Evolutionary conservation across 2,888 invertebrate species (phyloP), one percentile per base, ranked within the genome.

Genomic region (Xestia ashworthii): DNA sequence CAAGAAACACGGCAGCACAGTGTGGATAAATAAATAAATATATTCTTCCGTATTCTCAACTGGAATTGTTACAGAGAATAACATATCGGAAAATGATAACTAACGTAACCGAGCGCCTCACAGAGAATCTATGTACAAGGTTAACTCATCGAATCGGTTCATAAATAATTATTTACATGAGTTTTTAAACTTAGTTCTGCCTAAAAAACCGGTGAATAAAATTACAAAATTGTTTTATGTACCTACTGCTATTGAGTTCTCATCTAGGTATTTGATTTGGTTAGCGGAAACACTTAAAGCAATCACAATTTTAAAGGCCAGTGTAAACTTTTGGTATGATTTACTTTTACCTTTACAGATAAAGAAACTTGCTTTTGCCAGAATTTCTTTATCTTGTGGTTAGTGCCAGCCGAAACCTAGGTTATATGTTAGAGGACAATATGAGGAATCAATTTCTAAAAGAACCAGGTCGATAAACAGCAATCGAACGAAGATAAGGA

Each of bases 41-140:
- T 32, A 38, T 71, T 46, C 32, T 32, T 48, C 38, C 16, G 16
- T 38, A n/a, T 12, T 71, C 46, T 48, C 22, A 38, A 25, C 19
- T 14, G 14, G 25, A 22, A 71, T 32, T 46, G 32, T 12, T n/a
- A 32, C 22, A 71, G 22, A 69, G 11, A 16, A 12, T 38, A 70
- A 19, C 19, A 0, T 19, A 74, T 19, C 38, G 48, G 38, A 25
- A 48, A 16, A n/a, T 25, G 3, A 3, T 9, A 14, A 19, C 19
- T 19, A 76, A 19, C 46, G 6, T 38, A n/a, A 76, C 76, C 55
- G 46, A 58, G 74, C 38, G 55, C 74, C 46, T 48, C 41, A 74
- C 16, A 55, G 53, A 74, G 25, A 53, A 60, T 80, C 71, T 64
- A 62, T 62, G 62, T 62, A 62, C 70, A 74, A 55, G 41, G 44